A percentile compares a stretch with the other conserved stretches of the same genome.
Evolutionary conservation across 2,888 invertebrate species (phyloP).

Genomic region (Chloromyia formosa): DNA sequence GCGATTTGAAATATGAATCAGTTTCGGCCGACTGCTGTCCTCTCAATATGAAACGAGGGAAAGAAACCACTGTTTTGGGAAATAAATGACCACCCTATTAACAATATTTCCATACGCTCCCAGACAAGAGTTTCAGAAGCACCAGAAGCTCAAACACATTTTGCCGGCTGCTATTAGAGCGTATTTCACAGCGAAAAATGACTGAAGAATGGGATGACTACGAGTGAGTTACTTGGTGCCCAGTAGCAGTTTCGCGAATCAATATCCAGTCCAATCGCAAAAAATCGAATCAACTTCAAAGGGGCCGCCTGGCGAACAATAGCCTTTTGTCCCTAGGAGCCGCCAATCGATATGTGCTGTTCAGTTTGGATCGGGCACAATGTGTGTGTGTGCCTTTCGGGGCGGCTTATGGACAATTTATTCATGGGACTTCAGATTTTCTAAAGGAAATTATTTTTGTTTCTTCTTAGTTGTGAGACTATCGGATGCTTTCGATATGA

Average conservation of each 20-base stretch:
- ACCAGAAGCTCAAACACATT: conserved; percentile 11
- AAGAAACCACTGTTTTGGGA: conserved; percentile 43
- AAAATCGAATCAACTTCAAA: conserved; percentile 44
- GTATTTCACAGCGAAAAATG: conserved; percentile 40
- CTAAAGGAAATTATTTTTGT: too few species aligned
- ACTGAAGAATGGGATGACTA: conserved; percentile 48
- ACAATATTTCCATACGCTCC: conserved; percentile 48
- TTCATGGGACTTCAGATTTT: conserved; percentile 6
- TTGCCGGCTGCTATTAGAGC: conserved; percentile 26
- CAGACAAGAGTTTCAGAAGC: conserved; percentile 17
- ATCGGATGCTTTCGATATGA: too few species aligned
- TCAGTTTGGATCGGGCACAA: neutral
- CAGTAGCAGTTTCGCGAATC: conserved; percentile 42
- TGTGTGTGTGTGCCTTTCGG: neutral
- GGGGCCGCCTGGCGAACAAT: conserved; percentile 38
- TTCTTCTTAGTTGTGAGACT: too few species aligned
- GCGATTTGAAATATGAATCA: conserved; percentile 48
- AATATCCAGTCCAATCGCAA: conserved; percentile 28
- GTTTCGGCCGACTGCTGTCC: neutral
- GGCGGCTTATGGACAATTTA: neutral
- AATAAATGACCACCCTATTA: conserved; percentile 49
- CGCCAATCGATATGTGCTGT: conserved; percentile 21
- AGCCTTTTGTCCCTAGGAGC: conserved; percentile 45
- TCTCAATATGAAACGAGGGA: neutral
- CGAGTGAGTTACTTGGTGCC: conserved; percentile 47